Percentiles rank a stretch among this genome's conserved stretches.
Conservation (phyloP, 1,140 invertebrate species). For the Oncopodura yosiiana region DNA sequence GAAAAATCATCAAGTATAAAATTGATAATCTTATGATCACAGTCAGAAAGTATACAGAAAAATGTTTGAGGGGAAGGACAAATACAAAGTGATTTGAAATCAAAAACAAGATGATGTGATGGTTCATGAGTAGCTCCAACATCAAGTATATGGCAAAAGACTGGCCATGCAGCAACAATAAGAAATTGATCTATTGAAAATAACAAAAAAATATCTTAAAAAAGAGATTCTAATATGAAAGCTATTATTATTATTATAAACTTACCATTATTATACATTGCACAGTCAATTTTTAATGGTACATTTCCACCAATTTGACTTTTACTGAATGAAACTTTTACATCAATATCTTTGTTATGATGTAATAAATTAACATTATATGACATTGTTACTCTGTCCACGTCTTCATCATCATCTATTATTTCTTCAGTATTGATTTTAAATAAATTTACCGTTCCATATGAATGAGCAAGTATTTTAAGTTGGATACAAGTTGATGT, state of each 20-base stretch:
- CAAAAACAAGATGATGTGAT: slow-evolving; percentile 54
- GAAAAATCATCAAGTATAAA: slow-evolving; percentile 14
- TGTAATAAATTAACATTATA: slow-evolving; percentile 26
- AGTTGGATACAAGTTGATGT: slow-evolving; percentile 3
- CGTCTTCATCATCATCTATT: not conserved
- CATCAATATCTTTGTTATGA: slow-evolving; percentile 26
- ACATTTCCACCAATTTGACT: not conserved
- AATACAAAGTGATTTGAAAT: not conserved
- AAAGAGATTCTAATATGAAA: not conserved
- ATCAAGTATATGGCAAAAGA: slow-evolving; percentile 69
- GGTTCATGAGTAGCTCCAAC: slow-evolving; percentile 68
- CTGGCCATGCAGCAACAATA: slow-evolving; percentile 61
- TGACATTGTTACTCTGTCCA: not conserved
- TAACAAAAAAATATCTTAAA: not conserved
- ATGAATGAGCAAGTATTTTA: slow-evolving; percentile 24
- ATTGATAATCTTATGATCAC: not conserved
- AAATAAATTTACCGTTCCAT: slow-evolving; percentile 23
- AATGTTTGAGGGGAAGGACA: not conserved
- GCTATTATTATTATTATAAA: not conserved
- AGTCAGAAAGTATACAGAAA: not conserved
- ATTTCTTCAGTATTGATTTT: not conserved
- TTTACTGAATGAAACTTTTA: not conserved
- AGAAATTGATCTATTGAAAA: slow-evolving; percentile 54
- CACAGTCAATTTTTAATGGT: slow-evolving; percentile 17
- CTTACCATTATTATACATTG: slow-evolving; percentile 20